Evolutionary conservation across 2,113 vertebrate species (phyloP), one percentile per base, ranked within the genome.

Genomic region (Gila orcuttii): DNA sequence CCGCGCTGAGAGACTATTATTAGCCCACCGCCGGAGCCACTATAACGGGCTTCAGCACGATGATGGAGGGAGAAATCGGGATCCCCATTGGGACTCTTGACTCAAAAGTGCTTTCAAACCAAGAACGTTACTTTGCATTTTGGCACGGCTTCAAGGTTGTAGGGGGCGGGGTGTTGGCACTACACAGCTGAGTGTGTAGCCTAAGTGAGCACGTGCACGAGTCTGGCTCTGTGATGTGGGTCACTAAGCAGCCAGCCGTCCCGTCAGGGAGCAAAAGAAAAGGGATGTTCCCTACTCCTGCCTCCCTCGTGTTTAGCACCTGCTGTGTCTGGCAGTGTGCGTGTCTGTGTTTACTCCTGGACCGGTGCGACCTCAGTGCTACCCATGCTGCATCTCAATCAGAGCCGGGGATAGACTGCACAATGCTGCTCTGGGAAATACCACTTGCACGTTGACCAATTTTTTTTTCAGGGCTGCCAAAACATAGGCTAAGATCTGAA

Each of bases 121-220:
- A 91, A 92, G n/a, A 92, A 93, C 87, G 91, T 87, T 90, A 78
- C 89, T 92, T 90, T 90, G 92, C 89, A 90, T 91, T 86, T 89
- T 93, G 93, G 90, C 87, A 28, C 8, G 7, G 17, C 77, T 89
- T 92, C 91, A 92, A 52, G 31, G 36, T 21, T 21, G 36, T 28
- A 75, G 64, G 12, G 80, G 73, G 55, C 2, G 36, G 66, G 76
- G 28, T 25, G 15, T 76, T 60, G 62, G 85, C 60, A 33, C 57
- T 82, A 74, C 55, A 73, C 68, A 74, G 55, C 36, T 31, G 77
- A 55, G 69, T 82, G 57, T 45, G 80, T 4, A 79, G 33, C 45
- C n/a, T n/a, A n/a, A n/a, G n/a, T 17, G 59, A 87, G 78, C 75
- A 85, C 31, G 47, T 82, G 74, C 79, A 47, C 9, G 39, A 60